These are phyloP conservation scores for Belonocnema kinseyi DNA, from an alignment of 1,140 invertebrate genomes.

Conservation along the genomic window DNA sequence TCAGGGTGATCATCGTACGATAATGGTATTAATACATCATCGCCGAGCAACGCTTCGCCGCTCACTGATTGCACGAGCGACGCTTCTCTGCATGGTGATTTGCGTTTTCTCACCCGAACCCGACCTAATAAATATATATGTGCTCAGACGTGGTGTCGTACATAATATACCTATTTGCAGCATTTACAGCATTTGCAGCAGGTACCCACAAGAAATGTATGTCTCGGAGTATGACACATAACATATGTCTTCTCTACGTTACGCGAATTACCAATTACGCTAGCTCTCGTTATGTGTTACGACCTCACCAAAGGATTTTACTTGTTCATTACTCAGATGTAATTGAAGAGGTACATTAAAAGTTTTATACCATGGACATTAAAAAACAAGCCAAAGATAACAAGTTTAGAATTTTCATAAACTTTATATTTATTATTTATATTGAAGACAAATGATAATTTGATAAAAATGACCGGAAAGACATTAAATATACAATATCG, in stretches of 20 bases:
- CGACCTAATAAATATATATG: slow-evolving; percentile 47
- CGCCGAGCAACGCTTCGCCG: slow-evolving; percentile 51
- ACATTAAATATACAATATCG: too few species aligned
- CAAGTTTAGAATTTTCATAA: too few species aligned
- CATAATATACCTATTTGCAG: slow-evolving; percentile 9
- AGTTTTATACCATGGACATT: too few species aligned
- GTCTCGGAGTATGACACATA: not conserved
- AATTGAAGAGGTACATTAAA: too few species aligned
- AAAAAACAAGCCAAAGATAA: too few species aligned
- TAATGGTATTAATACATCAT: slow-evolving; percentile 68
- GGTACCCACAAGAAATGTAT: slow-evolving; percentile 7
- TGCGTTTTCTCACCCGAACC: slow-evolving; percentile 53
- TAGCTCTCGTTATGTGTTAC: not conserved
- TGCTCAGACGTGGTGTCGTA: slow-evolving; percentile 14
- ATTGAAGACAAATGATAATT: too few species aligned
- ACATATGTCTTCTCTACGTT: slow-evolving; percentile 18
- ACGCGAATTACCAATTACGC: slow-evolving; percentile 13
- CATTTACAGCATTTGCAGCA: not conserved
- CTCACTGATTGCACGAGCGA: slow-evolving; percentile 58
- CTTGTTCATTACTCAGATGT: too few species aligned
- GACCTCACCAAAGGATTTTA: not conserved
- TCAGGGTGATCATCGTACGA: slow-evolving; percentile 58
- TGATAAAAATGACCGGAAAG: too few species aligned
- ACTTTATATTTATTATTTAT: too few species aligned
- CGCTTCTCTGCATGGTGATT: slow-evolving; percentile 44